phyloP scores from a whole-genome alignment of 1,140 invertebrate species.

The Globodera ellingtonae region DNA sequence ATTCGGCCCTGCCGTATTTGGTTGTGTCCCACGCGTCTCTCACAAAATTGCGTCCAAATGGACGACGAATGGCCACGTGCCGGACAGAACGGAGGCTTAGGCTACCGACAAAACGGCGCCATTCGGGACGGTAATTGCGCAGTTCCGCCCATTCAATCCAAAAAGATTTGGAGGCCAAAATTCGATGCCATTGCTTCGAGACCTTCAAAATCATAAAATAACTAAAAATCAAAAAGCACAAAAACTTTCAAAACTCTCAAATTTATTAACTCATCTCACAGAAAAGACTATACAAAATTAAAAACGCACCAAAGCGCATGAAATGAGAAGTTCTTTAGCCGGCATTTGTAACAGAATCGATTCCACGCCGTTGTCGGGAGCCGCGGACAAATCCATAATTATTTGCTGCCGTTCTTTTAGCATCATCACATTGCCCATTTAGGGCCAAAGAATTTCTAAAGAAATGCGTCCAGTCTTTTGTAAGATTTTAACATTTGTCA shows the following conservation, averaged over 20 bases:
- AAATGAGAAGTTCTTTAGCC: not conserved
- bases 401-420: not conserved
- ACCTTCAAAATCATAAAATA: not conserved
- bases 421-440: not conserved
- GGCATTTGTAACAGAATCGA: not conserved
- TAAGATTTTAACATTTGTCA: too few species aligned
- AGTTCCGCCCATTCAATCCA: not conserved
- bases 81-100: not conserved
- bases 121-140: not conserved
- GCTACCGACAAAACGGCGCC: not conserved
- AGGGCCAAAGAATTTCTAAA: too few species aligned
- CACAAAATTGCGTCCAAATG: constrained; percentile 16
- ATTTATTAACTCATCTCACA: not conserved
- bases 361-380: not conserved
- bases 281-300: not conserved
- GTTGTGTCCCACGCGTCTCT: not conserved
- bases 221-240: not conserved
- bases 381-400: not conserved
- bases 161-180: not conserved
- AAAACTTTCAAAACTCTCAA: not conserved
- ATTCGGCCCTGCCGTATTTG: not conserved
- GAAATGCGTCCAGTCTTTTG: too few species aligned
- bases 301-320: not conserved
- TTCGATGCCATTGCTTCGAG: not conserved
- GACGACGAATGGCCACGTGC: not conserved